Base-by-base conservation (phyloP, 2,113 vertebrate genomes). In the Apodemus sylvaticus region DNA sequence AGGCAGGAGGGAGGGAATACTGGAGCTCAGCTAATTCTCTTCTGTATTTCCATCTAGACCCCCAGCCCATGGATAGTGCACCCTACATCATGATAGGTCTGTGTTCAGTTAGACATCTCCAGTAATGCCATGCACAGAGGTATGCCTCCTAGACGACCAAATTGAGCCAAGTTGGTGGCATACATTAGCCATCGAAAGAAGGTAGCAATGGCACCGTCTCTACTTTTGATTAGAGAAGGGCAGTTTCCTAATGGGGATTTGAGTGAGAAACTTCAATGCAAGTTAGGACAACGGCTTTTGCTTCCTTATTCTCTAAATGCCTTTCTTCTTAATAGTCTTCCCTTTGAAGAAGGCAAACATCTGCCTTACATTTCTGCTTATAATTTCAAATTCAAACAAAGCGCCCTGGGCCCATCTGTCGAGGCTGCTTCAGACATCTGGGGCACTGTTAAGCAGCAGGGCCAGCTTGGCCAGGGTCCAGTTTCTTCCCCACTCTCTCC, bases 311-410 rank as follows among this genome's bases (percentile, higher is more conserved):
- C 45, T 94, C 91, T 53, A 31, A 81, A 88, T 66, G 7, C 20
- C 9, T 66, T 96, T 11, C 66, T 95, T 71, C 73, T 95, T 68
- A 58, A n/a, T 34, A 62, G 20, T 64, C 78, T 42, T 55, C 60
- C 26, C 26, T 85, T 76, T 83, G 55, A 89, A 81, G 55, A 95
- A 66, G 74, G 81, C 24, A 76, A 77, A 64, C 22, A 8, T 42
- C 11, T n/a, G 45, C 92, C 74, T 86, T 29, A 51, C 48, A 78
- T 76, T 78, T 87, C 31, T 96, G 68, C n/a, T 17, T 95, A 1
- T 11, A 55, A 12, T 94, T 96, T 93, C 88, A 20, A 74, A 79
- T 58, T 39, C 96, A 94, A 82, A 78, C 71, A 0, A 39, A 89
- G 31, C 92, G 20, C 16, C 9, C 11, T 48, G 53, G 74, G 71